Evolutionary conservation across 2,888 invertebrate genomes (phyloP).

Genomic region (Aporophyla nigra): DNA sequence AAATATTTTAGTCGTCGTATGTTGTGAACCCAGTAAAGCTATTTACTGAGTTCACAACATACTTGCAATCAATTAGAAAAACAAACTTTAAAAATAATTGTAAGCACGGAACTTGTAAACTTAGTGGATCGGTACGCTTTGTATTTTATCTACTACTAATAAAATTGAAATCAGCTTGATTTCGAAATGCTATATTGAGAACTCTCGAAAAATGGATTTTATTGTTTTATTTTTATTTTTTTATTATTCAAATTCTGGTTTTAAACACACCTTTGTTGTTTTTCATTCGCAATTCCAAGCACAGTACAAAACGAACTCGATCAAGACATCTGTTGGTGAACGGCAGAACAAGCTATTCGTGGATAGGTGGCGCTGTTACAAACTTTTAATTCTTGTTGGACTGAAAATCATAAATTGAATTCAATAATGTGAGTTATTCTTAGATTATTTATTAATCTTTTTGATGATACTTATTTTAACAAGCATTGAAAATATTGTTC

Average conservation of each 20-base stretch:
- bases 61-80: too few species aligned
- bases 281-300: too few species aligned
- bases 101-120: neutral
- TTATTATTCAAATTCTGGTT: neutral
- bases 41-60: too few species aligned
- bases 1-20: too few species aligned
- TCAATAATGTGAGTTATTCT: neutral
- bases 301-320: neutral
- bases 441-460: neutral
- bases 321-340: constrained; percentile 75
- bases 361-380: constrained; percentile 78
- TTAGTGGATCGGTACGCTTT: neutral
- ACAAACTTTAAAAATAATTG: too few species aligned
- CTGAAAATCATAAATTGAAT: neutral
- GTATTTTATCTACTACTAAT: neutral
- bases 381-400: constrained; percentile 10
- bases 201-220: neutral
- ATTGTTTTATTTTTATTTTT: too few species aligned
- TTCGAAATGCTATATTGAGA: neutral
- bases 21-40: too few species aligned
- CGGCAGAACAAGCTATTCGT: constrained; percentile 78
- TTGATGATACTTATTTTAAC: neutral
- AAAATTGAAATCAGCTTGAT: neutral
- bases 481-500: neutral
- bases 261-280: neutral